phyloP scores from a whole-genome alignment of 2,888 invertebrate genomes.

The Metallyticus violacea region DNA sequence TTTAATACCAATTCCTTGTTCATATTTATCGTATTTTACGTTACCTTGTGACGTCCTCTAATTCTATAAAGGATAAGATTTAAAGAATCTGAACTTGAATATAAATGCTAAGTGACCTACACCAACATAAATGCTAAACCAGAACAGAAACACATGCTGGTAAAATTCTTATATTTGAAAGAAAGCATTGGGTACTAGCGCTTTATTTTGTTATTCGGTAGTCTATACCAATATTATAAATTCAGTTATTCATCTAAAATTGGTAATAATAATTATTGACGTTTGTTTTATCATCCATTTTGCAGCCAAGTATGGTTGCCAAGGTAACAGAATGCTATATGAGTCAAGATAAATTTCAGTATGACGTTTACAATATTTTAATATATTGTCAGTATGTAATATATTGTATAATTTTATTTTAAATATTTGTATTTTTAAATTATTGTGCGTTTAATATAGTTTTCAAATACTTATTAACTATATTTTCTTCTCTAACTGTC shows the following conservation, averaged over 20 bases:
- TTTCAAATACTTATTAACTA: not conserved
- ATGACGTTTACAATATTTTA: not conserved
- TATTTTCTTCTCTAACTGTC: not conserved
- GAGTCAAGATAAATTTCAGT: not conserved
- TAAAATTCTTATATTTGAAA: too few species aligned
- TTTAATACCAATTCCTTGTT: too few species aligned
- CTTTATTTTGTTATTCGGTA: too few species aligned
- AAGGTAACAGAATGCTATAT: not conserved
- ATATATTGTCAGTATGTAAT: not conserved
- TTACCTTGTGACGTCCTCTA: too few species aligned
- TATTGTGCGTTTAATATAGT: not conserved
- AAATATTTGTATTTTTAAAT: not conserved
- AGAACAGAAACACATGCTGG: too few species aligned
- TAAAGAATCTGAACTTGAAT: too few species aligned
- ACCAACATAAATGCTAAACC: too few species aligned
- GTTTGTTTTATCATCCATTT: not conserved
- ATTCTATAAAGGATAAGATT: too few species aligned
- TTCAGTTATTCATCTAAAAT: not conserved
- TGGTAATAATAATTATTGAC: not conserved
- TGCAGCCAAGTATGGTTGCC: conserved; percentile 30
- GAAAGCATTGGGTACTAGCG: too few species aligned
- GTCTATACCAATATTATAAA: not conserved
- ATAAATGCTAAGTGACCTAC: too few species aligned
- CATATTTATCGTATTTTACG: too few species aligned
- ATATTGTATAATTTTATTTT: not conserved